A percentile compares a stretch with the other conserved stretches of the same genome.
phyloP scores from a whole-genome alignment of 2,113 vertebrate species.

The Rhineura floridana region DNA sequence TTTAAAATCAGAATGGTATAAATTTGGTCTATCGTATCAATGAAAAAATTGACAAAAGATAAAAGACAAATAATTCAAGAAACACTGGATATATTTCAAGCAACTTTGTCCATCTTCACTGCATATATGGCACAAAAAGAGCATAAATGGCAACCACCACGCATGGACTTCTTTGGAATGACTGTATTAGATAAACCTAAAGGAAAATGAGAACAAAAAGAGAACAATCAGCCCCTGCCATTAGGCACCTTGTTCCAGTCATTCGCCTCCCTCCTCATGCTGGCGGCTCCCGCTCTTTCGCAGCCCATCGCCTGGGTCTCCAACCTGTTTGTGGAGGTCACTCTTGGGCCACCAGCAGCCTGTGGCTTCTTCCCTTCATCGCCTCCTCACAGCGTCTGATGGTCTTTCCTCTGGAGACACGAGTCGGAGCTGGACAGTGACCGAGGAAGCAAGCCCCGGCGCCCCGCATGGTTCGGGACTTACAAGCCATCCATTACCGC shows the following conservation, averaged over 20 bases:
- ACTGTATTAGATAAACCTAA: no score
- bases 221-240: constrained; percentile 3
- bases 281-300: constrained; percentile 21
- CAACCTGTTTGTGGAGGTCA: constrained; percentile 40
- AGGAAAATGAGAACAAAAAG: no score
- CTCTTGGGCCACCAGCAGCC: constrained; percentile 27
- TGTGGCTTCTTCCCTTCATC: constrained; percentile 46
- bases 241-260: constrained; percentile 12
- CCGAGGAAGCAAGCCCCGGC: neutral
- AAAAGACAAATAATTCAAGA: no score
- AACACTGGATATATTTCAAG: no score
- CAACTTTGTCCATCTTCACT: no score
- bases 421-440: neutral
- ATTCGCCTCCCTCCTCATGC: constrained; percentile 29
- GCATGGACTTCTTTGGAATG: no score
- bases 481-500: constrained; percentile 33
- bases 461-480: constrained; percentile 31
- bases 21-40: no score
- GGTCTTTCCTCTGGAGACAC: neutral
- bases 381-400: neutral
- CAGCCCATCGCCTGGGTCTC: constrained; percentile 26
- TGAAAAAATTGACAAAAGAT: no score
- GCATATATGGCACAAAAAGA: no score
- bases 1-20: no score
- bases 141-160: no score